Conservation (phyloP, 2,113 vertebrate genomes). For the Azemiops feae region DNA sequence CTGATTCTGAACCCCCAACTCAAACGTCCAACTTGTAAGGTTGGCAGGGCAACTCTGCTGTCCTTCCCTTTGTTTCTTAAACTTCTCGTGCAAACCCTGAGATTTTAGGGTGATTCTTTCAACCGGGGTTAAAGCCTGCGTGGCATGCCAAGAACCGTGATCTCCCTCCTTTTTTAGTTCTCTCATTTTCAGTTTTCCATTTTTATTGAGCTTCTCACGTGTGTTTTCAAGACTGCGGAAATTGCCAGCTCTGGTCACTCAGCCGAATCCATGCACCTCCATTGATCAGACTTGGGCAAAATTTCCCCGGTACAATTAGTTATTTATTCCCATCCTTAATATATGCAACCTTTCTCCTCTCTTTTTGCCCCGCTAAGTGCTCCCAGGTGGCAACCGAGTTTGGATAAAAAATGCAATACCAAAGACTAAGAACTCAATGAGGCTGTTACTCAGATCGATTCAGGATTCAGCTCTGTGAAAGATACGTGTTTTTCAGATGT, state of each 20-base stretch:
- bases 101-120: background rate
- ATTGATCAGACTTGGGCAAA: background rate
- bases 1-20: too few species aligned
- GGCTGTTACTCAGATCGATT: background rate
- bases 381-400: background rate
- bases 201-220: background rate
- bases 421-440: background rate
- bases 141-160: background rate
- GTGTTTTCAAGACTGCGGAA: background rate
- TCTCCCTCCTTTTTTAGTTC: background rate
- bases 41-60: background rate
- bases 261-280: background rate
- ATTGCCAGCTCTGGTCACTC: background rate
- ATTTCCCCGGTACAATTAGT: background rate
- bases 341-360: background rate
- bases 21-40: too few species aligned
- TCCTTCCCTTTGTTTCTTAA: background rate
- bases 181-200: background rate
- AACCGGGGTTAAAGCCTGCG: background rate
- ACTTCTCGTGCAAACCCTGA: background rate
- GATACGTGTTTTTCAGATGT: background rate
- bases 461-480: background rate
- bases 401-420: background rate
- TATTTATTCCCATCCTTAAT: background rate
- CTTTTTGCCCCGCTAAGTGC: background rate